These are phyloP conservation scores for Noctua comes DNA, from an alignment of 2,888 invertebrate genomes.

Conservation along the genomic window DNA sequence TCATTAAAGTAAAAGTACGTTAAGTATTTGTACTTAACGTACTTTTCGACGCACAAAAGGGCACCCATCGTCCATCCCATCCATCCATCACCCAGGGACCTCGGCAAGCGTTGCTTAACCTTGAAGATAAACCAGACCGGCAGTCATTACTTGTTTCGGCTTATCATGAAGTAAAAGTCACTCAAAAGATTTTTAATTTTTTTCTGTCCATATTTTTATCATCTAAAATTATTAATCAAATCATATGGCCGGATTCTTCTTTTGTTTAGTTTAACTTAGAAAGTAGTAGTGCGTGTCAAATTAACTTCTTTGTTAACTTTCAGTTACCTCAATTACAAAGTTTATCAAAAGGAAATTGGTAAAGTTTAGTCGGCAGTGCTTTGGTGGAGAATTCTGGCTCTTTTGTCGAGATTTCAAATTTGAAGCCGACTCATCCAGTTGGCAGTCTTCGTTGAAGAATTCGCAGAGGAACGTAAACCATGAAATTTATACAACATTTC, in stretches of 20 bases:
- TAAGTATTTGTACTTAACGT: no score
- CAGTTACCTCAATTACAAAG: conserved; percentile 22
- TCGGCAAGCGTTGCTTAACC: no score
- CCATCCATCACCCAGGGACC: no score
- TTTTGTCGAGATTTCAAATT: neutral
- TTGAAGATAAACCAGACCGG: no score
- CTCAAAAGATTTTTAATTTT: no score
- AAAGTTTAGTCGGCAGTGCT: neutral
- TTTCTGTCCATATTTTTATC: no score
- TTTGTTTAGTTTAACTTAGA: conserved; percentile 16
- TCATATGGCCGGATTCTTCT: neutral
- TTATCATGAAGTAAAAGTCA: no score
- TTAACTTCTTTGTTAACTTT: conserved; percentile 29
- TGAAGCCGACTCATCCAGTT: neutral
- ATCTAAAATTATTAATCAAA: neutral
- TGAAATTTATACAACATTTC: neutral
- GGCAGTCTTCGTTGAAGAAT: neutral
- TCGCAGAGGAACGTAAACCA: neutral
- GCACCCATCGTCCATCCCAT: no score
- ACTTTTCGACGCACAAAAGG: no score
- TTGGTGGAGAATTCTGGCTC: neutral
- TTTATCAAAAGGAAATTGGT: conserved; percentile 18
- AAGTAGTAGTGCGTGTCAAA: conserved; percentile 8
- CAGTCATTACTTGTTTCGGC: no score
- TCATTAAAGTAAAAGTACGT: no score